Evolutionary conservation across 1,140 invertebrate genomes (phyloP).

Genomic region (Pectinophora gossypiella): DNA sequence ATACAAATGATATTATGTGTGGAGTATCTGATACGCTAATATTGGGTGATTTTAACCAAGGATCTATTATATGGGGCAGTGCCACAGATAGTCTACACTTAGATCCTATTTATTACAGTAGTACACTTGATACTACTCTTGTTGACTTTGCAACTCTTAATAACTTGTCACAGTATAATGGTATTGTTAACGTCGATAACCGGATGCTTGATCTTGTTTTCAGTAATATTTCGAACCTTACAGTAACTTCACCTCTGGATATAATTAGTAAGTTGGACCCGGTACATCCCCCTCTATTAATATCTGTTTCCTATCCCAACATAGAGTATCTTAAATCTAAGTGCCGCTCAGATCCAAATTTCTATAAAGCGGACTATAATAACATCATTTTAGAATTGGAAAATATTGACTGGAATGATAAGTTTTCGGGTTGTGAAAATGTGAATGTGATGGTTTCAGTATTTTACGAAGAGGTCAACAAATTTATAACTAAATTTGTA

Average conservation of each 20-base stretch:
- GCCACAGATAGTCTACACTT: background rate
- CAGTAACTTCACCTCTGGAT: background rate
- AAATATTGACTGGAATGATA: no score
- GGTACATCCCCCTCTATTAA: background rate
- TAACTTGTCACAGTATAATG: background rate
- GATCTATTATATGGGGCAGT: slow-evolving; percentile 7
- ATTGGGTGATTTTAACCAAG: slow-evolving; percentile 13
- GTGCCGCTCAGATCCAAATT: background rate
- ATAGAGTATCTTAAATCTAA: background rate
- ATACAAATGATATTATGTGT: background rate
- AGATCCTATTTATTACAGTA: background rate
- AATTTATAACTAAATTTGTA: no score
- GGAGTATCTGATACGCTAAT: slow-evolving; percentile 6
- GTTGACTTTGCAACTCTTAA: background rate
- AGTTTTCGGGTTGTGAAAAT: no score
- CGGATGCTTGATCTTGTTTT: background rate
- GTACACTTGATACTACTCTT: background rate
- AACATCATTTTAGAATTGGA: no score
- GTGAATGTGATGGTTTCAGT: no score
- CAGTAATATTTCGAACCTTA: background rate
- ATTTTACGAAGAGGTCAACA: no score
- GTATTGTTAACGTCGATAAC: background rate
- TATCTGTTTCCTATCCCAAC: no score
- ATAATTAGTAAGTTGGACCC: background rate
- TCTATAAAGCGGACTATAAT: slow-evolving; percentile 1